Conservation (phyloP, 2,113 vertebrate genomes). For the Podocnemis expansa region DNA sequence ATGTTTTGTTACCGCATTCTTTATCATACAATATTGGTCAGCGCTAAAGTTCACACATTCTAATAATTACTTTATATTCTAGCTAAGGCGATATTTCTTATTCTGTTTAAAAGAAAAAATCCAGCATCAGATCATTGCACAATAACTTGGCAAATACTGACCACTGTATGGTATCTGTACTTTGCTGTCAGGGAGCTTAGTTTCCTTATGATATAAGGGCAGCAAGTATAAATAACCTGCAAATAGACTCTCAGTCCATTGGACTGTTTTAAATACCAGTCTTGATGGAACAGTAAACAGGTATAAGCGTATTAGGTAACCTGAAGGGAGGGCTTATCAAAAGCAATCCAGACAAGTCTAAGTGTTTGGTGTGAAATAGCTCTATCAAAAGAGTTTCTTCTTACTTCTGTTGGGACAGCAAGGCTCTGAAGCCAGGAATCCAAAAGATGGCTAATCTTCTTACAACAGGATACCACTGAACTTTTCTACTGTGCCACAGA, state of each 20-base stretch:
- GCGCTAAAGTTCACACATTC: neutral
- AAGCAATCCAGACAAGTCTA: neutral
- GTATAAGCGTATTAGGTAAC: fast-evolving
- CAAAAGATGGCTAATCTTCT: neutral
- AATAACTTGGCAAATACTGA: neutral
- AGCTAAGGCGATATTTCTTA: neutral
- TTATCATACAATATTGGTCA: neutral
- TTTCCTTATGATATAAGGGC: neutral
- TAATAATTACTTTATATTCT: neutral
- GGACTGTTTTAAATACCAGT: neutral
- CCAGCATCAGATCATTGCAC: neutral
- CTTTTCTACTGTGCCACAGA: neutral
- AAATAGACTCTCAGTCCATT: neutral
- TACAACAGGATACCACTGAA: neutral
- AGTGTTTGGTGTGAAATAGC: neutral
- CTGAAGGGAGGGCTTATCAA: neutral
- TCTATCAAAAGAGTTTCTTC: neutral
- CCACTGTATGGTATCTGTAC: neutral
- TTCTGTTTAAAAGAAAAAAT: neutral
- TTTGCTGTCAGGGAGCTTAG: neutral
- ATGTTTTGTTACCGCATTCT: neutral
- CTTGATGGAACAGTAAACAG: neutral
- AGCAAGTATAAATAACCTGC: neutral
- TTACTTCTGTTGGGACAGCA: neutral
- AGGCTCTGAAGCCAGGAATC: neutral